Conservation (phyloP, 2,888 invertebrate species). For the Sepioteuthis lessoniana region DNA sequence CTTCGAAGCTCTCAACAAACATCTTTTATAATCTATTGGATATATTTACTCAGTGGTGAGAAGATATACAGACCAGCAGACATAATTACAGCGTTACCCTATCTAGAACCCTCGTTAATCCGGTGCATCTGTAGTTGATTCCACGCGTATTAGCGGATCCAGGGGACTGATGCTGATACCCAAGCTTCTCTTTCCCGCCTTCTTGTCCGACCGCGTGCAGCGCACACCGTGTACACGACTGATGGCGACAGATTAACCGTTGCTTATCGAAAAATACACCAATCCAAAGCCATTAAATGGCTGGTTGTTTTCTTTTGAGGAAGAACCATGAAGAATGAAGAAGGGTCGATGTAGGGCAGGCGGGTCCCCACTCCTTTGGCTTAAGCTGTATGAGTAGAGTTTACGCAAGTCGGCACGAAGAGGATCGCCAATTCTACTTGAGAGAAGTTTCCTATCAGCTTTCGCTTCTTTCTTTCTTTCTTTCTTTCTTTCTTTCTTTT, state of each 20-base stretch:
- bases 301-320: not conserved
- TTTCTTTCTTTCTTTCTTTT: not conserved
- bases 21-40: not conserved
- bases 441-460: not conserved
- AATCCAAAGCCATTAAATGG: conserved; percentile 18
- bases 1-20: not conserved
- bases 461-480: not conserved
- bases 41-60: conserved; percentile 20
- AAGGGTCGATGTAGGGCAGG: not conserved
- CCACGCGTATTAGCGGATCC: conserved; percentile 11
- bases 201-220: not conserved
- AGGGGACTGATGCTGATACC: not conserved
- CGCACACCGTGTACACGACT: conserved; percentile 33
- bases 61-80: conserved; percentile 23
- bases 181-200: not conserved
- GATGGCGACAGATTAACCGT: conserved; percentile 18
- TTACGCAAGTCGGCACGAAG: not conserved
- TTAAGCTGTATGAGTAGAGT: not conserved
- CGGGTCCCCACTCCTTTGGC: not conserved
- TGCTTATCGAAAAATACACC: conserved; percentile 33
- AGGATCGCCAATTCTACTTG: not conserved
- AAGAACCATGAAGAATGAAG: not conserved
- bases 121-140: not conserved
- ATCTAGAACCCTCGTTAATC: not conserved
- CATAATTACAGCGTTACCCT: conserved; percentile 33